Evolutionary conservation across 2,888 invertebrate genomes (phyloP), one percentile per base, ranked within the genome.

Genomic region (Ptycholaimellus sp.): DNA sequence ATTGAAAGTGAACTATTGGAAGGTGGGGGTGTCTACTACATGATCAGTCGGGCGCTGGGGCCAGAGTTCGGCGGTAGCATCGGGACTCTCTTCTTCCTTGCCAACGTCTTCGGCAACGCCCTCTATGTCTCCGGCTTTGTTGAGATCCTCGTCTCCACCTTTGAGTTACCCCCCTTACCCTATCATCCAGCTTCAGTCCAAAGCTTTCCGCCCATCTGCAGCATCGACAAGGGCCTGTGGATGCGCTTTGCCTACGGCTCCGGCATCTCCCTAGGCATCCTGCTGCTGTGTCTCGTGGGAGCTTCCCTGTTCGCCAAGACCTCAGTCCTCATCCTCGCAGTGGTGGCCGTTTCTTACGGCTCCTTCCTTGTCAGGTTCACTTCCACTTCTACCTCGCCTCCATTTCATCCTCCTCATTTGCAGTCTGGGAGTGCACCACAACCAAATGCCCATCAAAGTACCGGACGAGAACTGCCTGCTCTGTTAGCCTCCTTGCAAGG

Each of bases 11-110:
- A n/a, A n/a, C n/a, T n/a, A n/a, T n/a, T 93, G 0, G 85, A 90
- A 65, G 90, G 90, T 4, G 93, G 93, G 1, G 93, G 93, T 11
- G 87, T 87, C 29, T 93, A 93, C 57, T 93, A 90, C 64, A 96
- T 99, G 96, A 93, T 96, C 48, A 90, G 87, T 61, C 70, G 96
- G 51, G 87, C 93, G 0, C 65, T 99, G 33, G 96, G 96, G 17
- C 82, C 93, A 1, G 96, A 99, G 65, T 93, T 99, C 65, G 96
- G 96, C 1, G 96, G 96, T 23, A 82, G 87, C 1, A 90, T 99
- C 48, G 96, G 96, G 0, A 81, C 87, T 0, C 64, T 99, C 23
- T 99, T 99, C 64, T 96, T 90, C 62, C 71, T 93, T 53, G 96
- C 96, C 1, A 96, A 99, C 61, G 75, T 99, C 11, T 83, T 87